Evolutionary conservation across 1,140 invertebrate genomes (phyloP), one percentile per base, ranked within the genome.

Genomic region (Pristionchus pacificus): DNA sequence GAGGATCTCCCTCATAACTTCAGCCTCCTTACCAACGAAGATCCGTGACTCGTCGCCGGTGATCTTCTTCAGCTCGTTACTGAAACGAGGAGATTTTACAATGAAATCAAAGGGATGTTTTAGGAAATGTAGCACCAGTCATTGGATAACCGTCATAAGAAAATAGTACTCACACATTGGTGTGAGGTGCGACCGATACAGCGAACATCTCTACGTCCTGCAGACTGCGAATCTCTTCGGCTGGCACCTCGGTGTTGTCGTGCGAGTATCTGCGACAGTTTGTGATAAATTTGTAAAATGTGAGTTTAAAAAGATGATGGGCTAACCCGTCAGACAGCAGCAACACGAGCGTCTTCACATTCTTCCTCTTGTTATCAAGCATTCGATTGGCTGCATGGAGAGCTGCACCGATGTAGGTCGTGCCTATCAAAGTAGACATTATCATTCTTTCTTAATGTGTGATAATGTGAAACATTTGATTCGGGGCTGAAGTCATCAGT

Each of bases 381-480:
- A 82, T 32, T 30, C 67, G 59, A 15, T 62, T 60, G 28, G 80
- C 78, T 59, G 68, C 74, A 57, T 75, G 33, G 33, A 80, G 59
- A n/a, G 79, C 79, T 25, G 76, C 71, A 25, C 79, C 79, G 61
- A 80, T 80, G 59, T 77, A 82, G 1, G 79, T 80, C n/a, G 79
- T 80, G 25, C 79, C 79, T 73, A 29, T 3, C n/a, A n/a, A n/a
- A n/a, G n/a, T n/a, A n/a, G n/a, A n/a, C n/a, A n/a, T n/a, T n/a
- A n/a, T n/a, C n/a, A n/a, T n/a, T n/a, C n/a, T n/a, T n/a, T n/a
- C n/a, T n/a, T n/a, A n/a, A n/a, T n/a, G n/a, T n/a, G n/a, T n/a
- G n/a, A n/a, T n/a, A n/a, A n/a, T n/a, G n/a, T n/a, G n/a, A n/a
- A n/a, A n/a, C n/a, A n/a, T n/a, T n/a, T n/a, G n/a, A n/a, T n/a